Evolutionary conservation across 2,888 invertebrate species (phyloP).

Genomic region (Lasioglossum zephyrum): DNA sequence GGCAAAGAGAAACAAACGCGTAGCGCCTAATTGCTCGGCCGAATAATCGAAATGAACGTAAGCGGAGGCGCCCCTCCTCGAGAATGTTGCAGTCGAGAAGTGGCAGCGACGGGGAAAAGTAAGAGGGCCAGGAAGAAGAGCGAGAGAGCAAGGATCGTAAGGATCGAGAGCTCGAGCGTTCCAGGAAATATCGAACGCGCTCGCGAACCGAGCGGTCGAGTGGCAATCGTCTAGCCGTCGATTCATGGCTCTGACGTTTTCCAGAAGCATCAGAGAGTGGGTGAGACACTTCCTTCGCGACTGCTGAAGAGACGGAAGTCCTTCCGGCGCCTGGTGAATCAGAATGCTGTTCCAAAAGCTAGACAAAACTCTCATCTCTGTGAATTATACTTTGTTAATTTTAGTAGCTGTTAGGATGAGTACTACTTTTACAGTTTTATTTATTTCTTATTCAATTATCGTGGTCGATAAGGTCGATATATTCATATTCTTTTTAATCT

Average conservation of each 20-base stretch:
- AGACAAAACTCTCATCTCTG: background rate
- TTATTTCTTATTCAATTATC: too few relatives aligned
- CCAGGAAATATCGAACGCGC: slow-evolving; percentile 9
- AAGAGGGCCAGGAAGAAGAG: background rate
- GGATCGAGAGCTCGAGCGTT: background rate
- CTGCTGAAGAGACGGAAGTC: background rate
- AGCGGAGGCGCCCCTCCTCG: background rate
- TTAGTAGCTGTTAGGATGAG: background rate
- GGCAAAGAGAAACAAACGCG: slow-evolving; percentile 1
- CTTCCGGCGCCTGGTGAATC: background rate
- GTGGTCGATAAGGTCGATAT: too few relatives aligned
- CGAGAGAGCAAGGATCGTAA: background rate
- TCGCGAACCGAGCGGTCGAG: slow-evolving; percentile 5
- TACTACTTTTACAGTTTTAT: too few relatives aligned
- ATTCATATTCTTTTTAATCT: too few relatives aligned
- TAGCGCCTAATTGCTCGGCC: slow-evolving; percentile 1
- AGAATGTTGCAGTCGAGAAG: background rate
- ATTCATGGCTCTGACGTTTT: background rate
- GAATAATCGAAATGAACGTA: slow-evolving; percentile 3
- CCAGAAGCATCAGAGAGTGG: background rate
- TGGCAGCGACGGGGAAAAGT: slow-evolving; percentile 9
- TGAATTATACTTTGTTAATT: background rate
- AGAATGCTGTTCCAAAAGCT: too few relatives aligned
- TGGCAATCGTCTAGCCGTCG: slow-evolving; percentile 13
- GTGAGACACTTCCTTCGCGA: background rate